A percentile compares a stretch with the other conserved stretches of the same genome.
Evolutionary conservation across 2,797 vertebrate species (phyloP).

Genomic region (Loriculus beryllinus): DNA sequence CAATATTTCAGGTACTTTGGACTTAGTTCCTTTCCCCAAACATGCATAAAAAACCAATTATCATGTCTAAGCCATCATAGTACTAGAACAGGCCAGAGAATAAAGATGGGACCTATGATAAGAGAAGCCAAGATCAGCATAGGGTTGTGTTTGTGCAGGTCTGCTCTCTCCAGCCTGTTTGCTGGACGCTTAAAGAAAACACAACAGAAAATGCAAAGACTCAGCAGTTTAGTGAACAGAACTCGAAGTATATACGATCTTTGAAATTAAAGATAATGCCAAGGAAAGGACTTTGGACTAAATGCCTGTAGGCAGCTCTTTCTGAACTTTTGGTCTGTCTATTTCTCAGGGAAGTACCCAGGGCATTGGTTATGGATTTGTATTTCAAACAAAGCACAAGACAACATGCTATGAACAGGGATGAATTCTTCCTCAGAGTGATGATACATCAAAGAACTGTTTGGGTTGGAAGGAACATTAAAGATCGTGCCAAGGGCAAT

Average conservation of each 20-base stretch:
- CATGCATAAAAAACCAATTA: neutral
- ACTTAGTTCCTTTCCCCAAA: neutral
- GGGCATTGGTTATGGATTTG: neutral
- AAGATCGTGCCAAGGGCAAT: neutral
- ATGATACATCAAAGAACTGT: neutral
- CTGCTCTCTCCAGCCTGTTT: neutral
- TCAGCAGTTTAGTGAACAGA: neutral
- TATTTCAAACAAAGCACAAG: neutral
- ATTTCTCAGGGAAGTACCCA: neutral
- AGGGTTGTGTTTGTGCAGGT: fast-evolving
- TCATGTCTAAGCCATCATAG: neutral
- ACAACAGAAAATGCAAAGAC: neutral
- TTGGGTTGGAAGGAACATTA: neutral
- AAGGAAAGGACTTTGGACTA: neutral
- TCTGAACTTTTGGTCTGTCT: neutral
- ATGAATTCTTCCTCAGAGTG: neutral
- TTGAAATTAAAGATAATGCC: neutral
- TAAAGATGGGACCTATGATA: neutral
- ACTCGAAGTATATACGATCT: neutral
- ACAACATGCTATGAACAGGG: neutral
- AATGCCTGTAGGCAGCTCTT: neutral
- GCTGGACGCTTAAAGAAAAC: neutral
- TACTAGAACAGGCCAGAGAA: neutral
- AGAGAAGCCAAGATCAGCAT: neutral
- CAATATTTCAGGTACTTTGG: neutral